A percentile compares a stretch with the other conserved stretches of the same genome.
phyloP scores from a whole-genome alignment of 2,113 vertebrate genomes.

The Pangasianodon gigas region DNA sequence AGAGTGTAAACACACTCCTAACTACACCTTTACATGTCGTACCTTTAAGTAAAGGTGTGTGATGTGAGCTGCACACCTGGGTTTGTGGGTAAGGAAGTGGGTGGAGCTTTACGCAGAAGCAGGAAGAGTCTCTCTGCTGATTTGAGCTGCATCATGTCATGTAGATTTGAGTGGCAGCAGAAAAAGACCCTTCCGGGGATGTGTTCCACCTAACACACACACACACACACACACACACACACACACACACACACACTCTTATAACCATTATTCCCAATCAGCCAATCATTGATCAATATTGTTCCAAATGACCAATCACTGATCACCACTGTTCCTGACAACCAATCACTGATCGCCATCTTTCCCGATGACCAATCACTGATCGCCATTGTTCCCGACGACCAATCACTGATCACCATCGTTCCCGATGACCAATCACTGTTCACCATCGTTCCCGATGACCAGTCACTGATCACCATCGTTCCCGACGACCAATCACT shows the following conservation, averaged over 20 bases:
- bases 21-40: background rate
- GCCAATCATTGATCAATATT: background rate
- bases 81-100: constrained; percentile 60
- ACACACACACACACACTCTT: background rate
- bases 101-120: constrained; percentile 73
- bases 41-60: background rate
- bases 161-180: constrained; percentile 65
- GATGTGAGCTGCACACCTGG: constrained; percentile 35
- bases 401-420: background rate
- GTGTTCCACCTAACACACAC: constrained; percentile 76
- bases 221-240: constrained; percentile 48
- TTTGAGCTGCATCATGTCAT: constrained; percentile 75
- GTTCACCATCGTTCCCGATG: background rate
- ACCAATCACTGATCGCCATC: background rate
- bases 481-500: background rate
- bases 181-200: constrained; percentile 90
- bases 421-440: background rate
- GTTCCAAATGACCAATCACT: background rate
- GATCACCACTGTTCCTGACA: background rate
- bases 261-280: background rate
- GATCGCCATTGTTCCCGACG: background rate
- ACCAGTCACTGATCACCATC: background rate
- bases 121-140: constrained; percentile 87
- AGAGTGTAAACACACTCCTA: background rate
- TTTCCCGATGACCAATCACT: background rate